Evolutionary conservation across 2,113 vertebrate species (phyloP).

Genomic region (Labeo catla): DNA sequence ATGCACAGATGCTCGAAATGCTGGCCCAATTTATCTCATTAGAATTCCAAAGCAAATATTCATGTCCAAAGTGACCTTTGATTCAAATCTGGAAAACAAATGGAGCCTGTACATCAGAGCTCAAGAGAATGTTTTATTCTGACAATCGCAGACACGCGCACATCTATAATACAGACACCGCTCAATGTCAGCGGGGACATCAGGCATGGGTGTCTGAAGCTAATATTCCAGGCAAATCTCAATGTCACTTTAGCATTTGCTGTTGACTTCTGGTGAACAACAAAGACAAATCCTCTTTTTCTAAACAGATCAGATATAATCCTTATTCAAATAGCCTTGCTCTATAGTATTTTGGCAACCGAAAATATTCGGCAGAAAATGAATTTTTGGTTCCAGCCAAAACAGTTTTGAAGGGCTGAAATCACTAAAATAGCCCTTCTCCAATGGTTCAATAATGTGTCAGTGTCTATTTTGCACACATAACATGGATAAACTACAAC

Average conservation of each 20-base stretch:
- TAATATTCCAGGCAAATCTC: conserved; percentile 40
- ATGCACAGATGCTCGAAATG: conserved; percentile 38
- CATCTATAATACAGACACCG: conserved; percentile 23
- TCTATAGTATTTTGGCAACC: neutral
- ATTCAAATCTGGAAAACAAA: conserved; percentile 47
- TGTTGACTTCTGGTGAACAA: neutral
- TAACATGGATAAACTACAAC: neutral
- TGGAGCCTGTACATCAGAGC: neutral
- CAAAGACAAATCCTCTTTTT: conserved; percentile 1
- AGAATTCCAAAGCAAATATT: conserved; percentile 47
- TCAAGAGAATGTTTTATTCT: conserved; percentile 40
- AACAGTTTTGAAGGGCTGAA: neutral
- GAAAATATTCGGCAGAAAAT: neutral
- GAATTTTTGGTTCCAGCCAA: neutral
- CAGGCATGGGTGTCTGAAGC: neutral
- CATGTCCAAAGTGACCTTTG: conserved; percentile 46
- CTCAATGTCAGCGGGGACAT: conserved; percentile 41
- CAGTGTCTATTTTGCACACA: neutral
- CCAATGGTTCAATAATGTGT: neutral
- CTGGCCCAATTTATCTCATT: conserved; percentile 1
- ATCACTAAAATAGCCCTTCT: neutral
- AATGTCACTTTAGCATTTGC: neutral
- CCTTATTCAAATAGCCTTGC: neutral
- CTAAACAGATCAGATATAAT: neutral
- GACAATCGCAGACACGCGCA: conserved; percentile 41